Evolutionary conservation across 1,140 invertebrate genomes (phyloP), one percentile per base, ranked within the genome.

Genomic region (Plutomurus gul): DNA sequence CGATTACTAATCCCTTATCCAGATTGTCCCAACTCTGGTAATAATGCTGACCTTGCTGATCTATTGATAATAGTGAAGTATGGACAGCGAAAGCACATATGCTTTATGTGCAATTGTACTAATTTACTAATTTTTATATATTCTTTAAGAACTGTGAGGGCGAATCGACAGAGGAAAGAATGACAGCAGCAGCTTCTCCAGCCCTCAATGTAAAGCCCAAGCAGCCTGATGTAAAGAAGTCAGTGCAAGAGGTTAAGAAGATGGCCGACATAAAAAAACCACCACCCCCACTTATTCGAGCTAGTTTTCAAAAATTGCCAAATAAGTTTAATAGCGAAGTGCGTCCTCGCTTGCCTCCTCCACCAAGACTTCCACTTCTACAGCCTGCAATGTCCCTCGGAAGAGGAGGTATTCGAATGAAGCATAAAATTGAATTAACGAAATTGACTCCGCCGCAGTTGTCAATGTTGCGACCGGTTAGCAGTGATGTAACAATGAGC

Each of bases 401-500:
- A 20, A 39, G 70, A 18, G 70, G 70, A 0, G 70, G 70, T 4
- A 72, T 72, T 22, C 36, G 70, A 0, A 22, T 72, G 16, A 72
- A 37, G 22, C 25, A 65, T 11, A 65, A 36, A n/a, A 30, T 25
- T 1, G 56, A 65, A 4, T 7, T 65, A 11, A 18, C 70, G 3
- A 72, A 72, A 43, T 37, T 72, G 11, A 72, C 70, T 25, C 39
- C 70, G 3, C 36, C 56, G 0, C 56, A 65, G 18, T 8, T 65
- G 0, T 73, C 71, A 49, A 33, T 51, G 16, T n/a, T 78, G n/a
- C n/a, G 77, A 40, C 72, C 43, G 30, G 56, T 65, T 30, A 65
- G 56, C 20, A 30, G 20, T 16, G 71, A 60, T 78, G 71, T 74
- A 10, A 74, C 46, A 8, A 78, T 78, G 77, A 56, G 70, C n/a